Evolutionary conservation across 2,113 vertebrate species (phyloP).

Genomic region (Chrysemys picta): DNA sequence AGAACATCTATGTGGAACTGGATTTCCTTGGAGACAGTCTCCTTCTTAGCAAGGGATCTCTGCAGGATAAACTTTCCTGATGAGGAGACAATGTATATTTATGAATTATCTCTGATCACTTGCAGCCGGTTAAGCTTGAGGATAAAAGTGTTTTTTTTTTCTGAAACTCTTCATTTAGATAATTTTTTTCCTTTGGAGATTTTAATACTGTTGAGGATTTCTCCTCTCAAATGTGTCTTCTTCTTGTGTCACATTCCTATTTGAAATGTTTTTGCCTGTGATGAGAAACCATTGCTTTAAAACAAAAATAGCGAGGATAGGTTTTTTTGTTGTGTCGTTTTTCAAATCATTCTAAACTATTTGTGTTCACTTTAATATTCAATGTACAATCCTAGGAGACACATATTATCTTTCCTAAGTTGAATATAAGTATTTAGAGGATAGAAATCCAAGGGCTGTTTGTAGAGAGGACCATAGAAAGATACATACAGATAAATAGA

Average conservation of each 20-base stretch:
- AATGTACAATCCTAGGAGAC: neutral
- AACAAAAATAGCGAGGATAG: conserved; percentile 2
- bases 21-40: neutral
- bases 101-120: neutral
- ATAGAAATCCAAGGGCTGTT: conserved; percentile 20
- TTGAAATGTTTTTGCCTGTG: conserved; percentile 35
- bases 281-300: conserved; percentile 26
- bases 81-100: neutral
- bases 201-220: conserved; percentile 10
- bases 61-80: neutral
- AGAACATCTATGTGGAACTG: neutral
- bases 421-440: conserved; percentile 20
- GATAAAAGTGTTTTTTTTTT: neutral
- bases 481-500: conserved; percentile 9
- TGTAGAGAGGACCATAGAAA: conserved; percentile 23
- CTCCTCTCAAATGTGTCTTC: conserved; percentile 16
- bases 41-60: neutral
- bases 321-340: conserved; percentile 22
- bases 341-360: conserved; percentile 18
- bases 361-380: conserved; percentile 48
- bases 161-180: neutral
- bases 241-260: neutral
- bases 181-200: conserved; percentile 10
- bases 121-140: neutral
- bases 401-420: conserved; percentile 31